Evolutionary conservation across 2,113 vertebrate species (phyloP).

Genomic region (Cairina moschata): DNA sequence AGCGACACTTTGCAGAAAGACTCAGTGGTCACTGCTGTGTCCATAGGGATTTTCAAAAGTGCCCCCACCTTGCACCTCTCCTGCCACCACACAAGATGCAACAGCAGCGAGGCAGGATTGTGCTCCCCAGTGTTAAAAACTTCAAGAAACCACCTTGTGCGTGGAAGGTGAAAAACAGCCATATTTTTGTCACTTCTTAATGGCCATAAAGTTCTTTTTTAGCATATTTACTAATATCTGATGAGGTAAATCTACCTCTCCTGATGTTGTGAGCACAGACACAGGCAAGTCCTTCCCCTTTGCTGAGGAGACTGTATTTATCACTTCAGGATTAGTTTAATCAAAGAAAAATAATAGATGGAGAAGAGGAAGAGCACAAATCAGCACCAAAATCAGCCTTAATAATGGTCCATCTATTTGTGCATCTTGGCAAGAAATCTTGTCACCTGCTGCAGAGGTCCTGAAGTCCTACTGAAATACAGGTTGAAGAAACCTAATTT

Average conservation of each 20-base stretch:
- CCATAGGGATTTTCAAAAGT: not conserved
- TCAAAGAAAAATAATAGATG: conserved; percentile 43
- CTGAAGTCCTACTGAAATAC: not conserved
- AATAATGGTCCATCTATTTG: not conserved
- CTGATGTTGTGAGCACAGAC: not conserved
- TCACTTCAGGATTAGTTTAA: conserved; percentile 49
- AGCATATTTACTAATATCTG: not conserved
- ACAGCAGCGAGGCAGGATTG: not conserved
- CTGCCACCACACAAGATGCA: not conserved
- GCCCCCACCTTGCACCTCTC: not conserved
- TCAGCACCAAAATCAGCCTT: not conserved
- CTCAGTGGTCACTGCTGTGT: not conserved
- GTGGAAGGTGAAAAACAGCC: not conserved
- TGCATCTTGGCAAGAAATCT: not conserved
- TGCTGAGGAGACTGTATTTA: not conserved
- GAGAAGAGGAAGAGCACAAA: conserved; percentile 4
- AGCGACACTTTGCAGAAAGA: not conserved
- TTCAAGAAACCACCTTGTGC: too few relatives aligned
- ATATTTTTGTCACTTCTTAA: not conserved
- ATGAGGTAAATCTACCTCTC: conserved; percentile 1
- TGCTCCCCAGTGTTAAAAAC: not conserved
- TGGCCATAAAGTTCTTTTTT: not conserved
- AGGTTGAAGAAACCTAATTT: not conserved
- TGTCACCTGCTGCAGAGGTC: not conserved
- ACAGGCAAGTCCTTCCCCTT: conserved; percentile 3